phyloP scores from a whole-genome alignment of 2,113 vertebrate species.

The Lontra canadensis region DNA sequence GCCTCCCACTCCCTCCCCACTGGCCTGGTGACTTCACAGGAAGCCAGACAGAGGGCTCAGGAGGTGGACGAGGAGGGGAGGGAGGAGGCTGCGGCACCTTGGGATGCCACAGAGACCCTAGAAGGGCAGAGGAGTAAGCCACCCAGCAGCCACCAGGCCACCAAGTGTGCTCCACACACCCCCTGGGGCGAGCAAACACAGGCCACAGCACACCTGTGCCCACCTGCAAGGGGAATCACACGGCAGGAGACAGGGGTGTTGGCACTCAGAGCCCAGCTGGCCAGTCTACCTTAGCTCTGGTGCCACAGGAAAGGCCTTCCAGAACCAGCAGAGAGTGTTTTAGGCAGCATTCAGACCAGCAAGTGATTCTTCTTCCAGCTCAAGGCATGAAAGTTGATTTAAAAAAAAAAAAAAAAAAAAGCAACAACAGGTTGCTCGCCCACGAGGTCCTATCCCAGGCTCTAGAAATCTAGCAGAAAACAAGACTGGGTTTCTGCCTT shows the following conservation, averaged over 20 bases:
- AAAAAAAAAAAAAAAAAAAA: neutral
- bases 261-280: neutral
- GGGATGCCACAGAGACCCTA: neutral
- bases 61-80: neutral
- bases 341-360: neutral
- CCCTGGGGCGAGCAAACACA: accelerated
- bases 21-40: neutral
- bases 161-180: accelerated
- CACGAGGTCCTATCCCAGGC: neutral
- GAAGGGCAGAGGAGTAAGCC: neutral
- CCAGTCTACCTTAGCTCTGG: neutral
- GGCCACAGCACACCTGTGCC: neutral
- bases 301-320: neutral
- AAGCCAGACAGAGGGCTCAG: neutral
- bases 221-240: neutral
- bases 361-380: neutral
- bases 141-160: neutral
- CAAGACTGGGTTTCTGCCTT: neutral
- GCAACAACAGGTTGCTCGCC: neutral
- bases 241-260: neutral
- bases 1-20: neutral
- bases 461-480: neutral
- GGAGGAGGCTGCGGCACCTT: neutral
- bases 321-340: too few species aligned
- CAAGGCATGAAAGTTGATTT: neutral